phyloP scores from a whole-genome alignment of 2,113 vertebrate genomes.

The Scytalopus superciliaris region DNA sequence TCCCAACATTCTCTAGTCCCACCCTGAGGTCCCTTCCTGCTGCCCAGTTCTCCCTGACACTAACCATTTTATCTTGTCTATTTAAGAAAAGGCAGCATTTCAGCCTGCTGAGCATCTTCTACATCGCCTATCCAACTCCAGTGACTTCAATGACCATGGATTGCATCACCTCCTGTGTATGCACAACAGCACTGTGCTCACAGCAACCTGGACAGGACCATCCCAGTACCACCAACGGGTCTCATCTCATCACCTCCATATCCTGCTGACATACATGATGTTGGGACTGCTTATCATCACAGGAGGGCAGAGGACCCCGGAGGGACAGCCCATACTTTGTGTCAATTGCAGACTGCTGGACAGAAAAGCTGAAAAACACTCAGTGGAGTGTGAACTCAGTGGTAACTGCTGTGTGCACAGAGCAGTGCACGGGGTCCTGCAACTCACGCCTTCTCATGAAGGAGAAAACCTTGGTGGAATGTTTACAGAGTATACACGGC shows the following conservation, averaged over 20 bases:
- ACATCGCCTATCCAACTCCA: not conserved
- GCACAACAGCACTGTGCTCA: not conserved
- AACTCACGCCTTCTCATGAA: not conserved
- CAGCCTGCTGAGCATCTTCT: not conserved
- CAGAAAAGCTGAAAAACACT: not conserved
- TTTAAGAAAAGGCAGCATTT: not conserved
- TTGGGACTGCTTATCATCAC: not conserved
- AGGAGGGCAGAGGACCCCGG: not conserved
- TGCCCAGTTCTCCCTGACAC: not conserved
- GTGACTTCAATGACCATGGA: not conserved
- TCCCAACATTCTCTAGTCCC: not conserved
- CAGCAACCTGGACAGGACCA: not conserved
- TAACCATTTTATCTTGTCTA: not conserved
- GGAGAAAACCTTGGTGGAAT: not conserved
- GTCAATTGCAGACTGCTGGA: not conserved
- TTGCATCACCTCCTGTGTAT: not conserved
- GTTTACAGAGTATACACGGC: not conserved
- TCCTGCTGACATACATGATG: not conserved
- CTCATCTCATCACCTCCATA: not conserved
- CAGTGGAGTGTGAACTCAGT: not conserved
- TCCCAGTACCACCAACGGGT: not conserved
- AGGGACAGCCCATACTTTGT: not conserved
- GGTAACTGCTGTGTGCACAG: not conserved
- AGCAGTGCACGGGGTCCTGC: not conserved
- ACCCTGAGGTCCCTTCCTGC: not conserved